phyloP scores from a whole-genome alignment of 2,888 invertebrate genomes.

The Schizaphis graminum region DNA sequence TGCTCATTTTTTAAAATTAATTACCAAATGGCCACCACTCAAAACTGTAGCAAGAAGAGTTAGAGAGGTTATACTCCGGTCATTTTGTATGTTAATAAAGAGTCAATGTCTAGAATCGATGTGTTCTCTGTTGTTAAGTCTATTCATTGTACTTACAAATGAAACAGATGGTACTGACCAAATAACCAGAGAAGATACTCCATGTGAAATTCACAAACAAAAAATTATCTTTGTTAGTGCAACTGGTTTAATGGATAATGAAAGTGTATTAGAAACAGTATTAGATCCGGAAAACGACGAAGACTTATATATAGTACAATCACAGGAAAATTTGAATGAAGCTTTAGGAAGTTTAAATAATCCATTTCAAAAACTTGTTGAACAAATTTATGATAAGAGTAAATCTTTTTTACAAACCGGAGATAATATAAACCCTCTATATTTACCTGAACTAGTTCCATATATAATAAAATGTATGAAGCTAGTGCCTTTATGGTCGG shows the following conservation, averaged over 20 bases:
- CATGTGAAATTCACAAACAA: not conserved
- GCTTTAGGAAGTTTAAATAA: not conserved
- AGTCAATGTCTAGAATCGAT: not conserved
- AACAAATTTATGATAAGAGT: not conserved
- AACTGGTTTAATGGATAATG: not conserved
- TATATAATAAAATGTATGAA: not conserved
- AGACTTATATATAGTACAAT: not conserved
- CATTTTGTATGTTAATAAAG: not conserved
- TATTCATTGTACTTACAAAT: not conserved
- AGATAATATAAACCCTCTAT: not conserved
- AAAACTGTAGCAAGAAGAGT: constrained; percentile 7
- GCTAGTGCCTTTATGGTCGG: not conserved
- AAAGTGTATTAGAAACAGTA: not conserved
- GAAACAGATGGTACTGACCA: not conserved
- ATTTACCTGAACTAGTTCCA: not conserved
- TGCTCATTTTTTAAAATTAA: constrained; percentile 20
- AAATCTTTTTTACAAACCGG: not conserved
- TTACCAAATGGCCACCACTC: not conserved
- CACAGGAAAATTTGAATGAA: not conserved
- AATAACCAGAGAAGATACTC: not conserved
- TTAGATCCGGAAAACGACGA: not conserved
- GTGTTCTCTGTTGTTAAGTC: not conserved
- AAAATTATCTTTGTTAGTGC: not conserved
- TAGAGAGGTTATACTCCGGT: not conserved
- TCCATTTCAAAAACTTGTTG: not conserved